phyloP scores from a whole-genome alignment of 2,113 vertebrate genomes.

The Triplophysa siluroides region DNA sequence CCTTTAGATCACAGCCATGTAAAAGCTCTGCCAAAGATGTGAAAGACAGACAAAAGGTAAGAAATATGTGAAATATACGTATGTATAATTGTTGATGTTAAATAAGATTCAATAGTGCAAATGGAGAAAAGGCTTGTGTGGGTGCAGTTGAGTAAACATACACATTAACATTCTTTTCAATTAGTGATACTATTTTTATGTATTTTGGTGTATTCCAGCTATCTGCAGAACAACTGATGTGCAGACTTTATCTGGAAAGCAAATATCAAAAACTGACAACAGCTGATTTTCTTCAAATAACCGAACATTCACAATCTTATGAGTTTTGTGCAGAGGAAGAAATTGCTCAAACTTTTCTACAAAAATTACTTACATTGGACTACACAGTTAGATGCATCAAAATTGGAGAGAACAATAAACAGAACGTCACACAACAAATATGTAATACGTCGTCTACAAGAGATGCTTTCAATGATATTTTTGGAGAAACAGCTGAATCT shows the following conservation, averaged over 20 bases:
- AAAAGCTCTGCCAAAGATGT: too few relatives aligned
- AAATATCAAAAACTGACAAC: neutral
- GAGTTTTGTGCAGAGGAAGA: neutral
- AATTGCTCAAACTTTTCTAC: neutral
- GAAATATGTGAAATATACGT: too few relatives aligned
- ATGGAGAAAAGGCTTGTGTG: neutral
- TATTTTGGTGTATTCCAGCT: neutral
- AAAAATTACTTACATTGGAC: slow-evolving; percentile 7
- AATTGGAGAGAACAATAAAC: neutral
- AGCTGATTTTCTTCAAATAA: neutral
- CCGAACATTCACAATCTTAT: neutral
- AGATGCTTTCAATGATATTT: neutral
- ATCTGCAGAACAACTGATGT: neutral
- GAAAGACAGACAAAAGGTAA: too few relatives aligned
- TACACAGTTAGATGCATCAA: slow-evolving; percentile 4
- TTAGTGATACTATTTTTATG: too few relatives aligned
- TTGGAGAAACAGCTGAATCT: neutral
- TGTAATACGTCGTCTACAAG: neutral
- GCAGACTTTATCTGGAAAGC: neutral
- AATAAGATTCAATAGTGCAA: too few relatives aligned
- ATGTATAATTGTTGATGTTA: too few relatives aligned
- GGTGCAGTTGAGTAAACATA: too few relatives aligned
- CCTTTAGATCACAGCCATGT: too few relatives aligned
- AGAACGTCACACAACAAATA: neutral
- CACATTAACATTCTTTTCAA: too few relatives aligned